Percentiles rank a stretch among this genome's conserved stretches.
phyloP scores from a whole-genome alignment of 1,140 invertebrate genomes.

The Drosophila parvula region DNA sequence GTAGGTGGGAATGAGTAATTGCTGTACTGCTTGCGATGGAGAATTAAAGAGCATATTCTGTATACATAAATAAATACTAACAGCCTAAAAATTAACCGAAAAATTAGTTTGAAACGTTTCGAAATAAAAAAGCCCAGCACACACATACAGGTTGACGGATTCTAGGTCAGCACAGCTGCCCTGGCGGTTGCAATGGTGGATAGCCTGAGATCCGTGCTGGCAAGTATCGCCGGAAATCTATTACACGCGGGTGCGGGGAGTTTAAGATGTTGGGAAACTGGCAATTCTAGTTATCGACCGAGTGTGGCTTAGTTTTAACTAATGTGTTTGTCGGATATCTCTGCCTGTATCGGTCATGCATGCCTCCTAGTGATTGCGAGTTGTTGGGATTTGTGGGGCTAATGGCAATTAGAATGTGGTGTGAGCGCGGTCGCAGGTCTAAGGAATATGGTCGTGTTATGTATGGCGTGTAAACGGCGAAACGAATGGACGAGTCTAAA shows the following conservation, averaged over 20 bases:
- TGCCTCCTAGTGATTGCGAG: slow-evolving; percentile 20
- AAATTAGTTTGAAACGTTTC: slow-evolving; percentile 2
- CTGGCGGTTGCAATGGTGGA: neutral
- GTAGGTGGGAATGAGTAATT: neutral
- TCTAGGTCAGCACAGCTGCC: slow-evolving; percentile 34
- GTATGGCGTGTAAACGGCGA: slow-evolving; percentile 18
- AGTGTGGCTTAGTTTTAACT: neutral
- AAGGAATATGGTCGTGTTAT: slow-evolving; percentile 11
- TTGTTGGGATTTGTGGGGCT: neutral
- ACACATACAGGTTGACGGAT: slow-evolving; percentile 21
- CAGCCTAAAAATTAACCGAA: slow-evolving; percentile 40
- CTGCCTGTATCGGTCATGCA: slow-evolving; percentile 27
- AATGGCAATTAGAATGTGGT: slow-evolving; percentile 18
- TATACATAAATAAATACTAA: slow-evolving; percentile 59
- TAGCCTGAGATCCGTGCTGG: slow-evolving; percentile 3
- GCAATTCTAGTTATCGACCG: too few species aligned
- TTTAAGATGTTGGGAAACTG: neutral
- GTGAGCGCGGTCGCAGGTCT: slow-evolving; percentile 59
- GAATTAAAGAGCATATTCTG: slow-evolving; percentile 21
- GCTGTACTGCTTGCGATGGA: slow-evolving; percentile 46
- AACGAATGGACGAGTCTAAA: slow-evolving; percentile 45
- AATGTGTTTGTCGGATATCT: slow-evolving; percentile 3
- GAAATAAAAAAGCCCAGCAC: slow-evolving; percentile 19
- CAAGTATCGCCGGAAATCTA: slow-evolving; percentile 4
- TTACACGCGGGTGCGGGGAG: neutral